Evolutionary conservation across 2,113 vertebrate genomes (phyloP), one percentile per base, ranked within the genome.

Genomic region (Macquaria ambigua): DNA sequence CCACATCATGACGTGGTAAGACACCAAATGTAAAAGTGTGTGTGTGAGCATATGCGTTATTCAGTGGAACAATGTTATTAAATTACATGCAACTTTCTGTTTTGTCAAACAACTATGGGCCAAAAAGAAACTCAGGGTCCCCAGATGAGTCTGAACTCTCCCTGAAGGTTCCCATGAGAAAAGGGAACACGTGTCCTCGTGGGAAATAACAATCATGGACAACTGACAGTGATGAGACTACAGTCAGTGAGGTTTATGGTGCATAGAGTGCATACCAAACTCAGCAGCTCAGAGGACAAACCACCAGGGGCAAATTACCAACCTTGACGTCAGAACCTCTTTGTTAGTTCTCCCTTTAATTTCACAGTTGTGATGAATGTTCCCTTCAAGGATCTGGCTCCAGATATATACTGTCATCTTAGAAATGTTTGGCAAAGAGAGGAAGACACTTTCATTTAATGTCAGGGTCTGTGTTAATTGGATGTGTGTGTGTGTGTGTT

Each of bases 1-100:
- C 96, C 96, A 0, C 98, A 99, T 93, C 98, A 99, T 0, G 14
- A 96, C 4, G 74, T 93, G 55, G 98, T 98, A 90, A 95, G 97
- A 64, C 12, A 56, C 37, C 20, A n/a, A 74, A 31, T 52, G 8
- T 46, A 23, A 50, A 48, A 5, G 23, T 69, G 31, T 61, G 59
- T 23, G 34, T 62, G 58, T 77, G 8, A 67, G 15, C 5, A 16
- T 81, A 20, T 58, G 48, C n/a, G 28, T 59, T 28, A n/a, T 55
- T 43, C 3, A 34, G n/a, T 8, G 9, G 56, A 56, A 37, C 46
- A 34, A 1, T 46, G 20, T 59, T 10, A 31, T 31, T 59, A 12
- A 39, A 53, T 41, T 53, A 7, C 15, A 76, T 56, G 18, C 52
- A 61, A 31, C 50, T 37, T 68, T 8, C 34, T 55, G 31, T 23